A percentile compares a stretch with the other conserved stretches of the same genome.
phyloP scores from a whole-genome alignment of 2,113 vertebrate species.

The Sprattus sprattus region DNA sequence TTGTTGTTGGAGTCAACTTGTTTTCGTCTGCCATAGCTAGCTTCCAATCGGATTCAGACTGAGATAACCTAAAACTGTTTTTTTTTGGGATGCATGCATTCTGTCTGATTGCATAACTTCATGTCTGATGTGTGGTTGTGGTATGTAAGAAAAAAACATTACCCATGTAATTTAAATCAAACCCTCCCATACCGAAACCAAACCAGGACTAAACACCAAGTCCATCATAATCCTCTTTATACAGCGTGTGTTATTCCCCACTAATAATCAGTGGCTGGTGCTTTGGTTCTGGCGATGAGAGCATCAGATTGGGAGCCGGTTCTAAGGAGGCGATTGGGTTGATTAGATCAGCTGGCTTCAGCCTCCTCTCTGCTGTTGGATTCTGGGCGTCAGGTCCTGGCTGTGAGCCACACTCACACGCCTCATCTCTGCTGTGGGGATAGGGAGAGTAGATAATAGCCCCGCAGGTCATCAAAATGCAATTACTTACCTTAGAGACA shows the following conservation, averaged over 20 bases:
- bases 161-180: not conserved
- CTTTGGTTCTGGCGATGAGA: not conserved
- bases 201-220: not conserved
- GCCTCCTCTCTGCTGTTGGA: not conserved
- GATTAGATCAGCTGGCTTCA: not conserved
- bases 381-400: not conserved
- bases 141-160: not conserved
- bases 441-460: slow-evolving; percentile 36
- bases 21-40: not conserved
- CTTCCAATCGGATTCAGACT: not conserved
- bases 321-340: not conserved
- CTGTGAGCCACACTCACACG: not conserved
- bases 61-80: not conserved
- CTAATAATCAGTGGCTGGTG: not conserved
- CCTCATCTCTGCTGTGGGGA: not conserved
- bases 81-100: not conserved
- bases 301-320: not conserved
- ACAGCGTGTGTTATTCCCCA: not conserved
- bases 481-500: slow-evolving; percentile 43
- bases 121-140: not conserved
- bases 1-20: not conserved
- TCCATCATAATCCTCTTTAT: not conserved
- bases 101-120: not conserved
- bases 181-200: not conserved
- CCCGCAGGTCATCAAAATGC: slow-evolving; percentile 45